Conservation (phyloP, 2,888 invertebrate genomes). For the Nebria salina region DNA sequence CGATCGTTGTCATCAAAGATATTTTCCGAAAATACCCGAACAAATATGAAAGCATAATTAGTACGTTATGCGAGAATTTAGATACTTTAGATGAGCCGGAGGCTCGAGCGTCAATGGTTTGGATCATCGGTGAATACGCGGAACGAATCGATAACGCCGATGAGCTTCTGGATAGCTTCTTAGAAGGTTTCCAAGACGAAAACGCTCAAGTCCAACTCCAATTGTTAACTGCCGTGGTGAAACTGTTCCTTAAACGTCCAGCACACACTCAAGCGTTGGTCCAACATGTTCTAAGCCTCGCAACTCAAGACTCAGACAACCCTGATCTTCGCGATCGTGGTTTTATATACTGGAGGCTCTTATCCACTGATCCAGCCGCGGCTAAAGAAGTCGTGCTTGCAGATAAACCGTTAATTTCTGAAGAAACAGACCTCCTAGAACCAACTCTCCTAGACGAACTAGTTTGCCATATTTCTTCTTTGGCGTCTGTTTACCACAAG, state of each 20-base stretch:
- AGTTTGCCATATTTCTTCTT: constrained; percentile 97
- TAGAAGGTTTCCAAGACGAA: constrained; percentile 98
- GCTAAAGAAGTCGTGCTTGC: constrained; percentile 99
- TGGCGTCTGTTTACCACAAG: constrained; percentile 98
- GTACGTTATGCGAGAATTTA: constrained; percentile 97
- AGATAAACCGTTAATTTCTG: constrained; percentile 98
- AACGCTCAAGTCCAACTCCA: constrained; percentile 97
- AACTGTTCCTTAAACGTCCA: constrained; percentile 96
- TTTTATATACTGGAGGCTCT: constrained; percentile 98
- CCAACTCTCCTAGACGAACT: constrained; percentile 97
- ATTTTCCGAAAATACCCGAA: constrained; percentile 97
- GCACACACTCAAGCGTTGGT: constrained; percentile 98
- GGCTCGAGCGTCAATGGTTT: constrained; percentile 97
- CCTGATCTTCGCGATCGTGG: constrained; percentile 98
- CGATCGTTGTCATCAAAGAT: constrained; percentile 99
- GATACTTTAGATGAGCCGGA: constrained; percentile 99
- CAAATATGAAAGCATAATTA: constrained; percentile 99
- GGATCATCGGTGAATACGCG: constrained; percentile 97
- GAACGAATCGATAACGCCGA: constrained; percentile 99
- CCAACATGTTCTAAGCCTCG: constrained; percentile 91
- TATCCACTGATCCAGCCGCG: constrained; percentile 98
- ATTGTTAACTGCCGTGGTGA: constrained; percentile 96
- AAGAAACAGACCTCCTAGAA: constrained; percentile 97
- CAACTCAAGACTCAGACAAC: constrained; percentile 95
- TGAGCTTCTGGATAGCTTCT: constrained; percentile 95